These are phyloP conservation scores for Busseola fusca DNA, from an alignment of 2,888 invertebrate species.

Conservation along the genomic window DNA sequence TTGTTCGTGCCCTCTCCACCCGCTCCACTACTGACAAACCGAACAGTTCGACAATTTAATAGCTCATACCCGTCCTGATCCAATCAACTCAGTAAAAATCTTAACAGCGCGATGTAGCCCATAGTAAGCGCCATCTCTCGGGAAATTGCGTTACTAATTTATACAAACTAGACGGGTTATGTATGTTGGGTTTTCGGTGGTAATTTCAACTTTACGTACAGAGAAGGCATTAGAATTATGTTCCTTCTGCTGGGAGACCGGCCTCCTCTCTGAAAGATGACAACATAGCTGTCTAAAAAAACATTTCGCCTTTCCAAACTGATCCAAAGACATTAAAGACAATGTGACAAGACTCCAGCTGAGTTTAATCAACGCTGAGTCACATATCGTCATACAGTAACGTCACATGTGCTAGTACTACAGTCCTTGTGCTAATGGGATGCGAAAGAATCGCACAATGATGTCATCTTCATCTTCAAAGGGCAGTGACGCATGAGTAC, in stretches of 20 bases:
- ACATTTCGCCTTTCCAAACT: background rate
- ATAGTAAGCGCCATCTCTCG: too few species aligned
- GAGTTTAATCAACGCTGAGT: constrained; percentile 41
- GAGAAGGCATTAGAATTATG: background rate
- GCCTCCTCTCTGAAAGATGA: background rate
- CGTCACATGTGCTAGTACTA: constrained; percentile 58
- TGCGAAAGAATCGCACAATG: constrained; percentile 50
- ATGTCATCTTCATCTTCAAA: constrained; percentile 58
- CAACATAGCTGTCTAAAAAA: background rate
- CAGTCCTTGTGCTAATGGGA: constrained; percentile 32
- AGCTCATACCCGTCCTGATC: too few species aligned
- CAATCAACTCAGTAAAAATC: too few species aligned
- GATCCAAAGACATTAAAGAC: constrained; percentile 25
- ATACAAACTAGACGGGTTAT: too few species aligned
- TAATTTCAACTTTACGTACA: too few species aligned
- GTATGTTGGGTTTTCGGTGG: too few species aligned
- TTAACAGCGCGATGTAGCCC: too few species aligned
- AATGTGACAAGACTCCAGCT: constrained; percentile 33
- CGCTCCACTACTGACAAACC: background rate
- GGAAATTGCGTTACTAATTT: too few species aligned
- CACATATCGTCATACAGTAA: constrained; percentile 32
- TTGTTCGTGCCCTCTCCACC: background rate
- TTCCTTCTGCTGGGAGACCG: background rate
- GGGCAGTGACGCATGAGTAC: constrained; percentile 54
- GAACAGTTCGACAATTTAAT: too few species aligned